These are phyloP conservation scores for Lydus trimaculatus DNA, from an alignment of 2,888 invertebrate species.

Conservation along the genomic window DNA sequence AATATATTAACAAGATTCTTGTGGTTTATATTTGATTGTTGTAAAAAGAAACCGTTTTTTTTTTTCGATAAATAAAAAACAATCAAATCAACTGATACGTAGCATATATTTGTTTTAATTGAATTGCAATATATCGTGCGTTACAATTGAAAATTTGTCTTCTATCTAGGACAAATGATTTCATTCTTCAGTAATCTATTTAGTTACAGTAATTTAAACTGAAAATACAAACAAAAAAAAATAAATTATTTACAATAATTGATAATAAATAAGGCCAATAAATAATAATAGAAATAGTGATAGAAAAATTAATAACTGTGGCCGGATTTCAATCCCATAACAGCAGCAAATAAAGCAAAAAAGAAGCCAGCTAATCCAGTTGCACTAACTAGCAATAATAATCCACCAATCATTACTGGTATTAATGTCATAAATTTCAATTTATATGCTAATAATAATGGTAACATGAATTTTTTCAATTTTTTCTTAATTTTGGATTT, in stretches of 20 bases:
- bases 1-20: not conserved
- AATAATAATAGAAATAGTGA: constrained; percentile 7
- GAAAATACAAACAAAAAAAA: not conserved
- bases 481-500: constrained; percentile 65
- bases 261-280: not conserved
- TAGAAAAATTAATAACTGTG: constrained; percentile 42
- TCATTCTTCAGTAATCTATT: constrained; percentile 4
- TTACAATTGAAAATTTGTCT: constrained; percentile 8
- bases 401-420: constrained; percentile 75
- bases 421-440: constrained; percentile 81
- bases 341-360: constrained; percentile 85
- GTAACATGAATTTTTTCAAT: constrained; percentile 74
- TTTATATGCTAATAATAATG: constrained; percentile 82
- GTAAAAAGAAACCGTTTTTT: not conserved
- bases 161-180: constrained; percentile 9
- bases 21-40: not conserved
- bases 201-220: constrained; percentile 13
- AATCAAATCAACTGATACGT: constrained; percentile 2
- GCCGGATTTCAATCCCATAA: constrained; percentile 75
- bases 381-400: constrained; percentile 77
- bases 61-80: too few species aligned
- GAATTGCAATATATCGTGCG: constrained; percentile 1
- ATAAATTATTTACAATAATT: not conserved
- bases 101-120: constrained; percentile 7
- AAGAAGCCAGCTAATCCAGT: constrained; percentile 87